Conservation (phyloP, 2,888 invertebrate genomes). For the Synergus laeviventris region DNA sequence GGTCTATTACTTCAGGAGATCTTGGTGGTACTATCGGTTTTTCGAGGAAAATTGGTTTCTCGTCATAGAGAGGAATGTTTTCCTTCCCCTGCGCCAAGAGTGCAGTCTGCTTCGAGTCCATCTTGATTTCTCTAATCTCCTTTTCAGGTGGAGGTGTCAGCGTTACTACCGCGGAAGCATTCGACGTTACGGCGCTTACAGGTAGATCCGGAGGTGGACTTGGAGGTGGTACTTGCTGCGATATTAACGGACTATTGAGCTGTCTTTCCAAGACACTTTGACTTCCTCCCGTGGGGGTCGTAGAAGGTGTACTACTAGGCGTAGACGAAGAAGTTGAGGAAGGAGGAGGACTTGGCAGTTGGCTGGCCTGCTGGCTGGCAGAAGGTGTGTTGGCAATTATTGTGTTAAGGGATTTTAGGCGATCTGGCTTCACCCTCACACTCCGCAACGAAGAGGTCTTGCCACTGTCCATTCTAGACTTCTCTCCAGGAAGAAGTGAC, state of each 20-base stretch:
- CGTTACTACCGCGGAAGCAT: conserved; percentile 74
- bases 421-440: conserved; percentile 82
- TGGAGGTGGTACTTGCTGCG: conserved; percentile 63
- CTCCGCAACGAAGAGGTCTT: conserved; percentile 80
- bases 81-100: conserved; percentile 78
- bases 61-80: conserved; percentile 77
- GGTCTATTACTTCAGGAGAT: conserved; percentile 82
- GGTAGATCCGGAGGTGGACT: conserved; percentile 65
- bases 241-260: conserved; percentile 67
- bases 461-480: conserved; percentile 73
- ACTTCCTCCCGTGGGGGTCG: conserved; percentile 67
- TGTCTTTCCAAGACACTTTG: conserved; percentile 71
- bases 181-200: conserved; percentile 67
- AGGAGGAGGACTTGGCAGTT: conserved; percentile 72
- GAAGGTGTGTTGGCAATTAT: conserved; percentile 68
- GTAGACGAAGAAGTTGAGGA: conserved; percentile 69
- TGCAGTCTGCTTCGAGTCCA: conserved; percentile 70
- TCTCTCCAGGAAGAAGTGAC: conserved; percentile 72
- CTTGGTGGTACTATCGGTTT: conserved; percentile 79
- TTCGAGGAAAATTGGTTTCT: conserved; percentile 69
- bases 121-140: conserved; percentile 71
- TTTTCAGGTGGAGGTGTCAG: conserved; percentile 76
- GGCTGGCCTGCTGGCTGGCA: conserved; percentile 60
- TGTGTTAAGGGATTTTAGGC: conserved; percentile 74
- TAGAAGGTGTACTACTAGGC: conserved; percentile 69